A percentile compares a stretch with the other conserved stretches of the same genome.
Conservation (phyloP, 1,140 invertebrate species). For the Drosophila nebulosa region DNA sequence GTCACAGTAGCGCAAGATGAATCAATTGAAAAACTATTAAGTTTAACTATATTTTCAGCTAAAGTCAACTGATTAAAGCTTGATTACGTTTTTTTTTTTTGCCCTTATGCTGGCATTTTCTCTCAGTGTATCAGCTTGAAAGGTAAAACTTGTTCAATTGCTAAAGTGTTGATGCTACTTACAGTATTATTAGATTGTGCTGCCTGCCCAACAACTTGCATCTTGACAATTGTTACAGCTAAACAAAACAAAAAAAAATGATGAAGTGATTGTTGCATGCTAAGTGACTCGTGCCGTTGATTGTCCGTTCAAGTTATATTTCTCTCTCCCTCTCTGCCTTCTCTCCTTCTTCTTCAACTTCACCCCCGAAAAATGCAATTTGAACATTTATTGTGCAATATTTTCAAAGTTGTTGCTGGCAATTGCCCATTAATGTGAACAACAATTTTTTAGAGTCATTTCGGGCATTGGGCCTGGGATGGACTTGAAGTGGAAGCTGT, state of each 20-base stretch:
- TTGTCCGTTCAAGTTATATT: slow-evolving; percentile 50
- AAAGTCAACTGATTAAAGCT: too few species aligned
- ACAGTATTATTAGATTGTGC: slow-evolving; percentile 52
- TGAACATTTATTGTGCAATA: slow-evolving; percentile 67
- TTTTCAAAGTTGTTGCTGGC: slow-evolving; percentile 44
- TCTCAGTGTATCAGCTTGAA: neutral
- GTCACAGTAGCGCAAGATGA: too few species aligned
- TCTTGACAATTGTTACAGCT: slow-evolving; percentile 47
- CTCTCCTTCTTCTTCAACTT: neutral
- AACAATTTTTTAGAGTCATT: slow-evolving; percentile 66
- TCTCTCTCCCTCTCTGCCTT: neutral
- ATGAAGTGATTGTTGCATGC: slow-evolving; percentile 31
- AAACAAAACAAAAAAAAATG: neutral
- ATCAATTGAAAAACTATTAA: too few species aligned
- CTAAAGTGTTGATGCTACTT: slow-evolving; percentile 41
- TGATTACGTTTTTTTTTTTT: too few species aligned
- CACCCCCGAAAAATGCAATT: slow-evolving; percentile 46
- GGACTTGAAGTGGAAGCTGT: slow-evolving; percentile 18
- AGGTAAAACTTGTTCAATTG: slow-evolving; percentile 49
- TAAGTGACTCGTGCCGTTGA: slow-evolving; percentile 66
- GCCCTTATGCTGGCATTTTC: too few species aligned
- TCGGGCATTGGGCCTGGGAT: slow-evolving; percentile 20
- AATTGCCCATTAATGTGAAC: slow-evolving; percentile 64
- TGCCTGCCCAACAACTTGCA: slow-evolving; percentile 31
- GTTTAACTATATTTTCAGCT: too few species aligned